These are phyloP conservation scores for Grammomys surdaster DNA, from an alignment of 2,113 vertebrate genomes.

Conservation along the genomic window DNA sequence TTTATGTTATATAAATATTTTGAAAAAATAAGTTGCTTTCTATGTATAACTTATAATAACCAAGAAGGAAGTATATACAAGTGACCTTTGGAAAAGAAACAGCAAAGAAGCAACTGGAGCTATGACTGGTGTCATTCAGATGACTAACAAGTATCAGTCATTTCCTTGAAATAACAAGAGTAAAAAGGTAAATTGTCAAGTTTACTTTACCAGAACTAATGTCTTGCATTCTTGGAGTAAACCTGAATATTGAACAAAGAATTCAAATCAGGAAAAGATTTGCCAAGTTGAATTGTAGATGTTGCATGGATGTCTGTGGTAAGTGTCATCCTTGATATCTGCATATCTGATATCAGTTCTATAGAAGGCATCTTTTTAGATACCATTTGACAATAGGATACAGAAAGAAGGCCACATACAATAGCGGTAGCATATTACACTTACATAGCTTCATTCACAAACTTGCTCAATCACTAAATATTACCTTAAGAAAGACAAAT, in stretches of 20 bases:
- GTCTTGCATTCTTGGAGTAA: neutral
- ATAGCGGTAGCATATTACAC: neutral
- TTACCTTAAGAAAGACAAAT: neutral
- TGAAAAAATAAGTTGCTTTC: neutral
- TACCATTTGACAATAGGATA: neutral
- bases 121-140: slow-evolving; percentile 24
- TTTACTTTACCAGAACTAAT: neutral
- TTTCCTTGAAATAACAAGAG: slow-evolving; percentile 10
- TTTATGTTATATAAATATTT: neutral
- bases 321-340: neutral
- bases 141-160: neutral
- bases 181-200: neutral
- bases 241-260: neutral
- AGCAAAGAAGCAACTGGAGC: slow-evolving; percentile 42
- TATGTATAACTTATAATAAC: neutral
- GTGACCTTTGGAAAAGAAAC: neutral
- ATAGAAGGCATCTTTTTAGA: neutral
- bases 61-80: neutral
- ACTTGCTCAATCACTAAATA: neutral
- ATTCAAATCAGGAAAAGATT: neutral
- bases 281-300: neutral
- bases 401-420: neutral
- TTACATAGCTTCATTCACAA: neutral
- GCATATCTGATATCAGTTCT: slow-evolving; percentile 1
- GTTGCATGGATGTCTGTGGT: neutral